These are phyloP conservation scores for Chloropsis cyanopogon DNA, from an alignment of 2,113 vertebrate genomes.

Conservation along the genomic window DNA sequence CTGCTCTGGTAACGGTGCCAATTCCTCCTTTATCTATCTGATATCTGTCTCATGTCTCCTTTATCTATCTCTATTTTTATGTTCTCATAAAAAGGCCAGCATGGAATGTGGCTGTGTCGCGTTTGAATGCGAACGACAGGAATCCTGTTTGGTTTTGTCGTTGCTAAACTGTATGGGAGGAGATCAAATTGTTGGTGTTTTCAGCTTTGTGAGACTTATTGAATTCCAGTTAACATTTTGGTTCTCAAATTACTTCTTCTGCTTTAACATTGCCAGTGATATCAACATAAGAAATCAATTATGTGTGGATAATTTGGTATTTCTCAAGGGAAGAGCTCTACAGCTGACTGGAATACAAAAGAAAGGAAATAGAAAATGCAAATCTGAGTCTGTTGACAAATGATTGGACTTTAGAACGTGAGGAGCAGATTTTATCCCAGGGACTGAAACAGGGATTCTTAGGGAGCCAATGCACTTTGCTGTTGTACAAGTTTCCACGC, in stretches of 20 bases:
- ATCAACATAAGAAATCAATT: constrained; percentile 38
- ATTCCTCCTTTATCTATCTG: not conserved
- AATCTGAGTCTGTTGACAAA: not conserved
- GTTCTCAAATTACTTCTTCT: constrained; percentile 23
- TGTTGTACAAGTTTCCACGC: not conserved
- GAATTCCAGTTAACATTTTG: constrained; percentile 12
- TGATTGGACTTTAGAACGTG: not conserved
- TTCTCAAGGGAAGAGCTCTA: constrained; percentile 15
- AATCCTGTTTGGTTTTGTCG: not conserved
- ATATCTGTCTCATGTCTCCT: not conserved
- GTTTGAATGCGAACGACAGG: not conserved
- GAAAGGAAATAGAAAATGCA: constrained; percentile 31
- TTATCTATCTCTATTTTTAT: not conserved
- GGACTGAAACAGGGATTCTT: not conserved
- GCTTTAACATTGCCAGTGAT: not conserved
- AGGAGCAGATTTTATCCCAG: not conserved
- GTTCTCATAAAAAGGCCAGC: not conserved
- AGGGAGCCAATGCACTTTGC: not conserved
- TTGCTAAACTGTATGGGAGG: not conserved
- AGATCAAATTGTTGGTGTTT: constrained; percentile 27
- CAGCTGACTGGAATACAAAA: constrained; percentile 16
- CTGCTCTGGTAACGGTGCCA: constrained; percentile 84
- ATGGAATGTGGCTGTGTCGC: not conserved
- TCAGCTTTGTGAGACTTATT: not conserved
- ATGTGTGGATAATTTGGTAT: constrained; percentile 24